Percentiles rank a stretch among this genome's conserved stretches.
Evolutionary conservation across 2,797 vertebrate species (phyloP).

Genomic region (Hyperoplus lanceolatus): DNA sequence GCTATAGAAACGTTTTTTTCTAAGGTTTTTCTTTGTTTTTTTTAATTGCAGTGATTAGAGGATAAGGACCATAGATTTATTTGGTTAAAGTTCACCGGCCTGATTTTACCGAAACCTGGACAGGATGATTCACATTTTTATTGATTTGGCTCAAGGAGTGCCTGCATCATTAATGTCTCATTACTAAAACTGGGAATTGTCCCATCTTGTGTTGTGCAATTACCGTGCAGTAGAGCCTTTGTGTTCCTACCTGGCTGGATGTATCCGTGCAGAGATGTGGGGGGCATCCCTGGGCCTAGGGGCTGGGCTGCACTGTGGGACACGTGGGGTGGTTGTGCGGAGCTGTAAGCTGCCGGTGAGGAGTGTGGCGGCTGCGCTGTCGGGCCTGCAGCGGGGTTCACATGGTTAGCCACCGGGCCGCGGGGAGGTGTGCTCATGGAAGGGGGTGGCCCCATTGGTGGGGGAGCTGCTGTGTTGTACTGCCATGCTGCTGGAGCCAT

Average conservation of each 20-base stretch:
- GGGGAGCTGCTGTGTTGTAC: slow-evolving; percentile 77
- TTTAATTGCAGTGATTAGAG: background rate
- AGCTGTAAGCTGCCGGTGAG: slow-evolving; percentile 74
- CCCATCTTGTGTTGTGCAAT: background rate
- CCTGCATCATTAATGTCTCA: background rate
- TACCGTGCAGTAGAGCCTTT: background rate
- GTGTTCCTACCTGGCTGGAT: slow-evolving; percentile 88
- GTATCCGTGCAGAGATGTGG: slow-evolving; percentile 85
- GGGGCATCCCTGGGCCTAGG: slow-evolving; percentile 79
- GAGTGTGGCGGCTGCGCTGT: slow-evolving; percentile 67
- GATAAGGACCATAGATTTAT: background rate
- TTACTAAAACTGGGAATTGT: background rate
- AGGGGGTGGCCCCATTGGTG: slow-evolving; percentile 67
- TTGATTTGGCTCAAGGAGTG: slow-evolving; percentile 17
- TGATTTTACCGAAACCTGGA: slow-evolving; percentile 4
- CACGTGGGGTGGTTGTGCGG: slow-evolving; percentile 76
- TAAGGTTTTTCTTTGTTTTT: background rate
- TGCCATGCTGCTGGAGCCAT: slow-evolving; percentile 87
- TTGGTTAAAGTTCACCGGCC: background rate
- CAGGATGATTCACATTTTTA: slow-evolving; percentile 36
- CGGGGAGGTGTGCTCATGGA: slow-evolving; percentile 68
- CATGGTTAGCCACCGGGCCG: slow-evolving; percentile 82
- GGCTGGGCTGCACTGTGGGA: slow-evolving; percentile 78
- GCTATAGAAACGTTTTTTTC: background rate
- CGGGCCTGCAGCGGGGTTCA: slow-evolving; percentile 71